Base-by-base conservation (phyloP, 1,140 invertebrate species). In the Panagrolaimus sp. region DNA sequence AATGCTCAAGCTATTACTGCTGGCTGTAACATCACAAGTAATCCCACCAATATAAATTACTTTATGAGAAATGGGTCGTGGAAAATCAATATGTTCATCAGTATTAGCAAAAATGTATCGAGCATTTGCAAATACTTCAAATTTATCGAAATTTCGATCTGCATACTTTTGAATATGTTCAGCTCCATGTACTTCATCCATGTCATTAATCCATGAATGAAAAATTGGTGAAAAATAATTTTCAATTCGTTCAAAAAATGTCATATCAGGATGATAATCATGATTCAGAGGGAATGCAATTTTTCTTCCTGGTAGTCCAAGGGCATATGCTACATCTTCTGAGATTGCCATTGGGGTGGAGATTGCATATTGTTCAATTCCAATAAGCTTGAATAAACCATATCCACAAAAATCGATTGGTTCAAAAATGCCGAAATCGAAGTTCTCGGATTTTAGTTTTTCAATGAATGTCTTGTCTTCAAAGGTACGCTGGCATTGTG, bases 61-160 rank as follows among this genome's bases (percentile, higher is more conserved):
- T 57, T 57, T 57, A 23, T 57, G 51, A 13, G 51, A 25, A 11
- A 57, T 57, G 0, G 51, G 51, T 23, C 51, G 11, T 20, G 51
- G 51, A 57, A 57, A 57, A 25, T 57, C 51, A 2, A 57, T 57
- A 16, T 57, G 51, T 57, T 57, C 51, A 11, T 57, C 51, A 27
- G 51, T 57, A 27, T 57, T 57, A 20, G 27, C 20, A 20, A 57
- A 57, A 20, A 57, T 25, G 27, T 25, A 57, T 27, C 51, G 51
- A 9, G 20, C 51, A 57, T 57, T 57, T 8, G 51, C 51, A 57
- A 57, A 11, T 11, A 27, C 51, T 27, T 57, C 27, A 20, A 25
- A 20, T 8, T 20, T 20, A 0, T 14, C 11, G 8, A 57, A 57
- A 25, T 57, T 27, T 11, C 14, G 51, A 57, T 57, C 51, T 11